Evolutionary conservation across 2,888 invertebrate genomes (phyloP).

Genomic region (Archaeoteleia sp.): DNA sequence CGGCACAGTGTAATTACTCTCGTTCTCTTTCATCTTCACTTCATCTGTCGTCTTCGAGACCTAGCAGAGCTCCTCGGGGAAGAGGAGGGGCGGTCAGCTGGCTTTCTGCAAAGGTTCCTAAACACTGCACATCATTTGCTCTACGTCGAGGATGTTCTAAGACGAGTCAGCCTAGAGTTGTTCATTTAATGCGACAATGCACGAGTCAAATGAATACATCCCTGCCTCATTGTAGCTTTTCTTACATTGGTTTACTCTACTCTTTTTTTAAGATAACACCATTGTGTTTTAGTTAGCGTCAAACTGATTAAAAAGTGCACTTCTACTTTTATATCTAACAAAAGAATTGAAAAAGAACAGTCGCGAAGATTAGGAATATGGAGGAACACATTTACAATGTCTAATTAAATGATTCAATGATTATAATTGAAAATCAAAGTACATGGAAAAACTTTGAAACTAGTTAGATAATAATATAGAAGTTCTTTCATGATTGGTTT

Average conservation of each 20-base stretch:
- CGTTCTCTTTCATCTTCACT: constrained; percentile 62
- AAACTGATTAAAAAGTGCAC: neutral
- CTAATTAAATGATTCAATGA: too few species aligned
- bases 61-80: constrained; percentile 29
- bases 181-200: constrained; percentile 5
- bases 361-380: too few species aligned
- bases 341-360: too few species aligned
- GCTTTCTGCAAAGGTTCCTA: constrained; percentile 52
- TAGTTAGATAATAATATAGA: too few species aligned
- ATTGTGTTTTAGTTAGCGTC: neutral
- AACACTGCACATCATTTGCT: constrained; percentile 60
- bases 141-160: constrained; percentile 20
- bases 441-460: too few species aligned
- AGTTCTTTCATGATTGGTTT: too few species aligned
- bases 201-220: constrained; percentile 30
- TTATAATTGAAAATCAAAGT: too few species aligned
- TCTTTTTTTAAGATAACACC: neutral
- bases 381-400: too few species aligned
- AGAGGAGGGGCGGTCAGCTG: constrained; percentile 47
- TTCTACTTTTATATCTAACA: neutral
- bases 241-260: constrained; percentile 15
- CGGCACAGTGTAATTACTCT: constrained; percentile 62
- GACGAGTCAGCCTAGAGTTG: constrained; percentile 1
- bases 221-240: constrained; percentile 7
- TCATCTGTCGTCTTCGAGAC: constrained; percentile 59